Percentiles rank a stretch among this genome's conserved stretches.
phyloP scores from a whole-genome alignment of 1,140 invertebrate species.

The Aphelenchoides fujianensis region DNA sequence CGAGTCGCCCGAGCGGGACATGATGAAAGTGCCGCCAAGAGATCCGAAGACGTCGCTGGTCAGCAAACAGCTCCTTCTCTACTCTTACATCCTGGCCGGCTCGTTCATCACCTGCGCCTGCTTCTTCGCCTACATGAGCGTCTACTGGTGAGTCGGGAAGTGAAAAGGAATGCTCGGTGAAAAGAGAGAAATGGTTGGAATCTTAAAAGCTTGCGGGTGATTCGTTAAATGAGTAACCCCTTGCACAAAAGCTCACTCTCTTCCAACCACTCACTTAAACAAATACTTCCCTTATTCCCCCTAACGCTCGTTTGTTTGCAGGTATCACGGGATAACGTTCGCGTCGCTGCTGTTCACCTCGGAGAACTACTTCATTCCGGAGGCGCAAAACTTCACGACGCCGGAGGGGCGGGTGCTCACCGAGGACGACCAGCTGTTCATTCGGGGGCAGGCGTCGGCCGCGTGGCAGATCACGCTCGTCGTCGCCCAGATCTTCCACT shows the following conservation, averaged over 20 bases:
- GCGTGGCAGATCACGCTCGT: conserved; percentile 61
- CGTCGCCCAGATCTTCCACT: conserved; percentile 49
- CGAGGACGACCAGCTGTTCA: conserved; percentile 49
- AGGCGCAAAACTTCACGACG: conserved; percentile 53
- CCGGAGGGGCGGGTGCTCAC: conserved; percentile 21
- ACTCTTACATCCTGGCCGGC: conserved; percentile 55
- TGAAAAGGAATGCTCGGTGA: no score
- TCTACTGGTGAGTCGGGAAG: conserved; percentile 51
- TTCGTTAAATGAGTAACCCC: no score
- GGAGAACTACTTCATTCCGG: conserved; percentile 52
- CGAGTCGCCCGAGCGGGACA: conserved; percentile 35
- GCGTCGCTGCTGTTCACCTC: conserved; percentile 54
- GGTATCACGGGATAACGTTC: conserved; percentile 55
- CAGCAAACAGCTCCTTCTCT: conserved; percentile 39
- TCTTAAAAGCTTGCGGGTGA: no score
- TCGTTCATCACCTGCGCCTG: conserved; percentile 57
- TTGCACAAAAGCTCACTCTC: no score
- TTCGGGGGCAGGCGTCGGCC: conserved; percentile 50
- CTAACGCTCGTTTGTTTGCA: conserved; percentile 45
- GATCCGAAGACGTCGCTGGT: conserved; percentile 41
- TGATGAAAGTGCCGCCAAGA: conserved; percentile 52
- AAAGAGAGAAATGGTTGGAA: no score
- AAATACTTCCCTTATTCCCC: no score
- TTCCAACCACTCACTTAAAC: no score
- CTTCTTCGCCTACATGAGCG: conserved; percentile 53